Evolutionary conservation across 2,113 vertebrate genomes (phyloP).

Genomic region (Noturus placidus): DNA sequence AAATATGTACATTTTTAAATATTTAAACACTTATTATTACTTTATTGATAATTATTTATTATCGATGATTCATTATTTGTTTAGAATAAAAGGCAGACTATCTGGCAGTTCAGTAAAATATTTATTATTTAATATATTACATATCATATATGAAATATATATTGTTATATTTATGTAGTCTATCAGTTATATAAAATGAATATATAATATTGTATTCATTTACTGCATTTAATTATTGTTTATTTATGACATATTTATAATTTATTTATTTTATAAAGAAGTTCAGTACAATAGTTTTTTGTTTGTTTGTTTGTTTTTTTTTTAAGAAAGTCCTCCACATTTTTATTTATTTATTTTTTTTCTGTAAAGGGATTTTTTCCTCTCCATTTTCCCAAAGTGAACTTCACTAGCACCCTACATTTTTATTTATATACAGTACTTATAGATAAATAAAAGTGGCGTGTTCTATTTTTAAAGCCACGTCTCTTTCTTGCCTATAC

Average conservation of each 20-base stretch:
- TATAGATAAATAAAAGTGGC: background rate
- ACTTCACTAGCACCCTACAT: no score
- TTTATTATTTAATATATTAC: background rate
- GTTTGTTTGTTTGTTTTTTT: no score
- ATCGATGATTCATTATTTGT: background rate
- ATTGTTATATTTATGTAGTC: background rate
- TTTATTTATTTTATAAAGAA: background rate
- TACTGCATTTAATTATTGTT: background rate
- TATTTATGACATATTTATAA: background rate
- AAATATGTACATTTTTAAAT: background rate
- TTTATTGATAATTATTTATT: background rate
- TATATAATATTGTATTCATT: background rate
- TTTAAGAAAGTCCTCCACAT: background rate
- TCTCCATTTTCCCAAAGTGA: background rate
- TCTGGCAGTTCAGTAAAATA: no score
- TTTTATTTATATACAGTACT: background rate
- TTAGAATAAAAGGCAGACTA: no score
- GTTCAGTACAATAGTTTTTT: background rate
- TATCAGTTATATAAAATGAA: background rate
- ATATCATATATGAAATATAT: background rate
- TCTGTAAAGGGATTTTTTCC: background rate
- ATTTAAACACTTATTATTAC: background rate
- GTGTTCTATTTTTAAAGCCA: constrained; percentile 1
- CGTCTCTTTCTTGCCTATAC: background rate
- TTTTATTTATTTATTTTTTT: background rate